A percentile compares a stretch with the other conserved stretches of the same genome.
phyloP scores from a whole-genome alignment of 2,888 invertebrate species.

The Xanthia icteritia region DNA sequence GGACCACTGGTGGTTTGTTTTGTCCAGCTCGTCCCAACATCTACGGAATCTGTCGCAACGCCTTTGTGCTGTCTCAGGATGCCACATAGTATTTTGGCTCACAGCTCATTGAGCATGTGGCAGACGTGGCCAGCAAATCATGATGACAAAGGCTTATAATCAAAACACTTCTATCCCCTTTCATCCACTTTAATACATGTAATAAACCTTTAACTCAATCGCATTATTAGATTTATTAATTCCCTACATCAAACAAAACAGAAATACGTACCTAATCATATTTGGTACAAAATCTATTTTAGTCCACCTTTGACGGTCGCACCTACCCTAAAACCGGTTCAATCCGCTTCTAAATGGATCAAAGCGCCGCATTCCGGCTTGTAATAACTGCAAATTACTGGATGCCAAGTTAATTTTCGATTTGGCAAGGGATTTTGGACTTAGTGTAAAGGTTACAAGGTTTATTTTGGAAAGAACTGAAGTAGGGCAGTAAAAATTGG shows the following conservation, averaged over 20 bases:
- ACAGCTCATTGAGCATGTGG: too few species aligned
- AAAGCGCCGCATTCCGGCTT: constrained; percentile 78
- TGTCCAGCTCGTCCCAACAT: too few species aligned
- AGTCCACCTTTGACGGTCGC: constrained; percentile 50
- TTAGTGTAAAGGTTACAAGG: background rate
- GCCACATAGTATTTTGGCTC: too few species aligned
- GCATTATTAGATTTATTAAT: constrained; percentile 44
- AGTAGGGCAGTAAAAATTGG: constrained; percentile 46
- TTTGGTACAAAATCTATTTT: constrained; percentile 53
- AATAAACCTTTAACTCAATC: constrained; percentile 40
- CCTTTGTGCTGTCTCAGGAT: too few species aligned
- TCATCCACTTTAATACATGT: constrained; percentile 5
- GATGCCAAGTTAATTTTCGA: constrained; percentile 58
- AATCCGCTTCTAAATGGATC: constrained; percentile 76
- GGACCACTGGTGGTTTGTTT: too few species aligned
- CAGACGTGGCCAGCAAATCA: too few species aligned
- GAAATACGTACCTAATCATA: constrained; percentile 42
- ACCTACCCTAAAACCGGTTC: constrained; percentile 59
- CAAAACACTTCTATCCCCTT: constrained; percentile 4
- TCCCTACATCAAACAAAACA: constrained; percentile 59
- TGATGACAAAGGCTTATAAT: too few species aligned
- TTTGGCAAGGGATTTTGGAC: constrained; percentile 16
- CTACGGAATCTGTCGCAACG: too few species aligned
- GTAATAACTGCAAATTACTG: constrained; percentile 79
- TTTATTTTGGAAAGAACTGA: background rate